A percentile compares a stretch with the other conserved stretches of the same genome.
Conservation (phyloP, 2,113 vertebrate genomes). For the Rhadina sibilatrix region DNA sequence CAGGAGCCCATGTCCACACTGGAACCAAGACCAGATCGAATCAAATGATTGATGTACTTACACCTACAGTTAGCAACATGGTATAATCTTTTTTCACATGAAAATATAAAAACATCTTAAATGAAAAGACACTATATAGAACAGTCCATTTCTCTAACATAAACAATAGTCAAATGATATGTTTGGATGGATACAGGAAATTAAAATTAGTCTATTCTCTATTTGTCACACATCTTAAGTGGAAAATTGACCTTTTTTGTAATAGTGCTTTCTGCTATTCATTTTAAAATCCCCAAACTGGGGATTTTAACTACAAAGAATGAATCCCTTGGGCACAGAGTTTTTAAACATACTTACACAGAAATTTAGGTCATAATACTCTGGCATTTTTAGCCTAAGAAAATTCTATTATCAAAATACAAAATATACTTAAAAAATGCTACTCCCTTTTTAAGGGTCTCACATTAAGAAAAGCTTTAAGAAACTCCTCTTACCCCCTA, state of each 20-base stretch:
- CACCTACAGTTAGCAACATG: accelerated
- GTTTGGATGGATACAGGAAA: background rate
- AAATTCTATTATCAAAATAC: background rate
- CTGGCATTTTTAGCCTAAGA: background rate
- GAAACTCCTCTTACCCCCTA: background rate
- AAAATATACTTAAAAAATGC: background rate
- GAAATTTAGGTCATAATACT: background rate
- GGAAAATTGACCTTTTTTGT: background rate
- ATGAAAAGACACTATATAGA: background rate
- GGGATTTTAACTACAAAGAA: background rate
- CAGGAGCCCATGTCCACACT: background rate
- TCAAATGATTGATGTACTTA: background rate
- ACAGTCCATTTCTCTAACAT: background rate
- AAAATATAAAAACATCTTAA: background rate
- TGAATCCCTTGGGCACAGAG: background rate
- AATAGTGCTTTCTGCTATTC: background rate
- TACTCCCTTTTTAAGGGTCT: background rate
- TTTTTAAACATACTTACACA: background rate
- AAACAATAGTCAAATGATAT: background rate
- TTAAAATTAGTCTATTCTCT: background rate
- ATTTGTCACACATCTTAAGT: background rate
- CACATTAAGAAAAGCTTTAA: background rate
- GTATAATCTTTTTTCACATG: background rate
- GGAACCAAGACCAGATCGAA: background rate
- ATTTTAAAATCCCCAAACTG: background rate